Evolutionary conservation across 2,113 vertebrate genomes (phyloP).

Genomic region (Lates calcarifer): DNA sequence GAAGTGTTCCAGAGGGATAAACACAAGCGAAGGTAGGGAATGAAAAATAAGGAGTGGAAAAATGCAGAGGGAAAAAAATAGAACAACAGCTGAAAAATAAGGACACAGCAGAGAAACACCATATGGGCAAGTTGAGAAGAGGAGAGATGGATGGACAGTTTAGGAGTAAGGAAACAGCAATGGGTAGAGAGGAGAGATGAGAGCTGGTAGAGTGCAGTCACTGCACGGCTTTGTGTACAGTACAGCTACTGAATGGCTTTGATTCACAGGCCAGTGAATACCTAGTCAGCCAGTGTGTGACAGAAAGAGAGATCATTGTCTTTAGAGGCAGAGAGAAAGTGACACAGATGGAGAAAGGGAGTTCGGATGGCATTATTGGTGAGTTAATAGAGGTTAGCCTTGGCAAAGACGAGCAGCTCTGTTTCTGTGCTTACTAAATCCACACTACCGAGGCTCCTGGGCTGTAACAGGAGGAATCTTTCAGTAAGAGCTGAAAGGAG

Average conservation of each 20-base stretch:
- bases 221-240: constrained; percentile 33
- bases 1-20: constrained; percentile 82
- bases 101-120: constrained; percentile 9
- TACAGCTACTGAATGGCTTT: constrained; percentile 41
- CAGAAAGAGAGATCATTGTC: constrained; percentile 44
- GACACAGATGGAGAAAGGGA: constrained; percentile 30
- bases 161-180: constrained; percentile 20
- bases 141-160: constrained; percentile 16
- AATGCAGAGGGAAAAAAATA: not conserved
- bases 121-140: constrained; percentile 5
- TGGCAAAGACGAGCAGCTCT: constrained; percentile 38
- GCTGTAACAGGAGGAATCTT: constrained; percentile 70
- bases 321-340: constrained; percentile 25
- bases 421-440: constrained; percentile 51
- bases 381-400: constrained; percentile 55
- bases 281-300: constrained; percentile 19
- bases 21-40: constrained; percentile 82
- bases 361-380: constrained; percentile 40
- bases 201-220: constrained; percentile 7
- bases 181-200: constrained; percentile 24
- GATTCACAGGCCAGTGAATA: constrained; percentile 51
- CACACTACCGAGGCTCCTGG: constrained; percentile 53
- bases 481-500: constrained; percentile 64
- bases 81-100: constrained; percentile 16
- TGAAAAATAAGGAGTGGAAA: constrained; percentile 8